phyloP scores from a whole-genome alignment of 2,888 invertebrate genomes.

The Andrena camellia region DNA sequence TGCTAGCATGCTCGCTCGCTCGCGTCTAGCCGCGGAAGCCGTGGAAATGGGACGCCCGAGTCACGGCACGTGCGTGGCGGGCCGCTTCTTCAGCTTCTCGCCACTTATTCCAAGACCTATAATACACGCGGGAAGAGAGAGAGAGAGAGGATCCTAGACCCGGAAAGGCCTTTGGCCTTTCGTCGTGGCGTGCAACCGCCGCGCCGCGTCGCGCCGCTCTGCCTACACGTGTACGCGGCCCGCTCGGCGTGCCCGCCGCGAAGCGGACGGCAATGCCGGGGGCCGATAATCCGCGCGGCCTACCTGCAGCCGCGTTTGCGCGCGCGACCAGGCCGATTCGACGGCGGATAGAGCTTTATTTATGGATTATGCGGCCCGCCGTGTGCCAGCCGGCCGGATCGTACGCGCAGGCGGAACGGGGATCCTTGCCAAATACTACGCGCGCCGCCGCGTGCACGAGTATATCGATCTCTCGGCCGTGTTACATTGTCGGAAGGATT shows the following conservation, averaged over 20 bases:
- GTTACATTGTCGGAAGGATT: conserved; percentile 43
- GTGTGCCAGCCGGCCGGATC: conserved; percentile 62
- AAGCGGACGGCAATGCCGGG: conserved; percentile 13
- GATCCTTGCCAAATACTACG: conserved; percentile 64
- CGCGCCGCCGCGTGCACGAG: conserved; percentile 27
- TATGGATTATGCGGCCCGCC: conserved; percentile 78
- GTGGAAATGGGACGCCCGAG: conserved; percentile 30
- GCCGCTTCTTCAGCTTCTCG: conserved; percentile 11
- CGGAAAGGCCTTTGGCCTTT: conserved; percentile 79
- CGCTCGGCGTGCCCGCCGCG: conserved; percentile 19
- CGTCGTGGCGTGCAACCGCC: conserved; percentile 53
- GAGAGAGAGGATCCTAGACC: conserved; percentile 65
- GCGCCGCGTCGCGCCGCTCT: conserved; percentile 57
- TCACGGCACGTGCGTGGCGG: conserved; percentile 43
- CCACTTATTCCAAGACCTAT: conserved; percentile 62
- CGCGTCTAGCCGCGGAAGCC: conserved; percentile 44
- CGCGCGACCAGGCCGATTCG: conserved; percentile 48
- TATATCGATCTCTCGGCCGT: conserved; percentile 49
- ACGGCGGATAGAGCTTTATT: conserved; percentile 75
- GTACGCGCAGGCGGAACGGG: conserved; percentile 51
- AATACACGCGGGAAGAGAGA: conserved; percentile 18
- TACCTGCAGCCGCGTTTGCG: conserved; percentile 56
- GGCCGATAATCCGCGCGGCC: conserved; percentile 41
- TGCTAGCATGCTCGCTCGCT: background rate
- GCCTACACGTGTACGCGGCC: conserved; percentile 25